phyloP scores from a whole-genome alignment of 2,797 vertebrate genomes.

The Lepidocolaptes lacrymiger region DNA sequence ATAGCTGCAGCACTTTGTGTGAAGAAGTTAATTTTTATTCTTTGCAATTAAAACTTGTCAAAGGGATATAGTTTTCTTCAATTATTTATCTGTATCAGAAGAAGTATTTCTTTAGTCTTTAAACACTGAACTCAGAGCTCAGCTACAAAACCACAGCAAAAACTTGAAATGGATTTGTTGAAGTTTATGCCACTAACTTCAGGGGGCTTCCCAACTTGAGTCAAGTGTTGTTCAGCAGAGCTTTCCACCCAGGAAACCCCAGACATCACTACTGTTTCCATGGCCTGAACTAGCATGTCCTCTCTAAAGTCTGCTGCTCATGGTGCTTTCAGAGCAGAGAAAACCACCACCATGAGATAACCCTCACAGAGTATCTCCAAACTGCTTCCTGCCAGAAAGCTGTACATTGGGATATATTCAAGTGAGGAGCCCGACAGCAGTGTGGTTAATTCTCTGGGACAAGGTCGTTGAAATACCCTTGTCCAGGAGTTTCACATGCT shows the following conservation, averaged over 20 bases:
- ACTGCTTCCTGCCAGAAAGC: not conserved
- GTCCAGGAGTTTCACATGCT: not conserved
- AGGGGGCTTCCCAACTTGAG: not conserved
- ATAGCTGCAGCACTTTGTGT: not conserved
- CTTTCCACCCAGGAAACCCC: not conserved
- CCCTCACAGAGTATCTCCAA: not conserved
- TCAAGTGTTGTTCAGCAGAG: not conserved
- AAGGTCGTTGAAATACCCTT: not conserved
- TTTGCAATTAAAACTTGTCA: not conserved
- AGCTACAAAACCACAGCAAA: not conserved
- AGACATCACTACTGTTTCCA: not conserved
- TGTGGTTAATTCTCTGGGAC: not conserved
- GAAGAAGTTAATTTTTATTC: not conserved
- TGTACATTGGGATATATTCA: not conserved
- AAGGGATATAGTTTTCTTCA: not conserved
- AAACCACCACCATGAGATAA: accelerated
- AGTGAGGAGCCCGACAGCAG: accelerated
- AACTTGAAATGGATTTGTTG: not conserved
- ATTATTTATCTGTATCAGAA: not conserved
- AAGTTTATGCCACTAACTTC: not conserved
- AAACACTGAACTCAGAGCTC: not conserved
- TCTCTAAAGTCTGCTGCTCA: not conserved
- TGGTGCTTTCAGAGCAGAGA: not conserved
- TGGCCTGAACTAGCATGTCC: not conserved
- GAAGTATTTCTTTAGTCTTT: not conserved